A percentile compares a stretch with the other conserved stretches of the same genome.
These are phyloP conservation scores for Zaprionus nigranus DNA, from an alignment of 1,140 invertebrate genomes.

Conservation along the genomic window DNA sequence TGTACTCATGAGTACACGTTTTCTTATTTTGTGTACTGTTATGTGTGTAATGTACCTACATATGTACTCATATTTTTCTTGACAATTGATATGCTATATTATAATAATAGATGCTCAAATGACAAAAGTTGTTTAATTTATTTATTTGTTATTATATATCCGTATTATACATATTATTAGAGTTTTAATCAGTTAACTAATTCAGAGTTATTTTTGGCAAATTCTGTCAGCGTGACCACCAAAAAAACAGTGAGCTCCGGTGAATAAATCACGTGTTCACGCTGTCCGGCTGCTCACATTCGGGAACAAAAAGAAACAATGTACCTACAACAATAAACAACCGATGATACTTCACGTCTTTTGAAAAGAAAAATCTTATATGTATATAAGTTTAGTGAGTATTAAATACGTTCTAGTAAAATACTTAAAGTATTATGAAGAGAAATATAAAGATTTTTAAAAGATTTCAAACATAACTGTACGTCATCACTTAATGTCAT, in stretches of 20 bases:
- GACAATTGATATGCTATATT: too few species aligned
- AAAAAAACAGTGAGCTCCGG: conserved; percentile 14
- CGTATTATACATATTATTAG: background rate
- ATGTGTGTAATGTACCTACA: too few species aligned
- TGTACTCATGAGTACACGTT: too few species aligned
- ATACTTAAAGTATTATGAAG: too few species aligned
- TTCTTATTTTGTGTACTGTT: too few species aligned
- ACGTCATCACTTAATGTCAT: background rate
- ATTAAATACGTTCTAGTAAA: background rate
- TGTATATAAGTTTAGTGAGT: background rate
- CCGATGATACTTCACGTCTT: background rate
- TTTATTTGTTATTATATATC: too few species aligned
- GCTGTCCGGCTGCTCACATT: conserved; percentile 12
- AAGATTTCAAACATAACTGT: background rate
- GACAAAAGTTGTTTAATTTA: conserved; percentile 2
- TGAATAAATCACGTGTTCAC: conserved; percentile 44
- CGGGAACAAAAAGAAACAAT: background rate
- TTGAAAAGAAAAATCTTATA: background rate
- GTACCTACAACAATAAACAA: background rate
- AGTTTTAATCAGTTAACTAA: conserved; percentile 1
- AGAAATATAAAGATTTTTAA: too few species aligned
- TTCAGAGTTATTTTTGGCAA: conserved; percentile 48
- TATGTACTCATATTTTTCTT: too few species aligned
- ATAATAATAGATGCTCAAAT: background rate
- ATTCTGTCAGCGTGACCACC: conserved; percentile 18